Percentiles rank a stretch among this genome's conserved stretches.
phyloP scores from a whole-genome alignment of 2,888 invertebrate species.

The Cephus nigrinus region DNA sequence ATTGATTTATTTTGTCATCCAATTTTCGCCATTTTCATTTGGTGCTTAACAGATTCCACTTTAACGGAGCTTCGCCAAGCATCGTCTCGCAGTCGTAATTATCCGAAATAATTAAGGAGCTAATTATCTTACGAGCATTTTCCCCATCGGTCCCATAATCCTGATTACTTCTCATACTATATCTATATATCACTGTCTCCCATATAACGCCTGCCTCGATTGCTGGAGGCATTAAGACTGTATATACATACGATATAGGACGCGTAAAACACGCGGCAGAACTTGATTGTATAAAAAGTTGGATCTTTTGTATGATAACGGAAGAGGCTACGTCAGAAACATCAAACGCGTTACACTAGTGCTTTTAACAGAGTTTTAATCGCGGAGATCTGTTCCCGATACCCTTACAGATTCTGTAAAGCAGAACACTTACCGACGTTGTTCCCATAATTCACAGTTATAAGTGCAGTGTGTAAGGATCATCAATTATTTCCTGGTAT shows the following conservation, averaged over 20 bases:
- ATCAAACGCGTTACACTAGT: not conserved
- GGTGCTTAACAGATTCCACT: not conserved
- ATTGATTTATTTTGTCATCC: not conserved
- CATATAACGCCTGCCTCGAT: not conserved
- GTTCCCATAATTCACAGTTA: not conserved
- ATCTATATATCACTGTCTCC: not conserved
- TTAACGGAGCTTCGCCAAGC: not conserved
- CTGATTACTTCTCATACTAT: not conserved
- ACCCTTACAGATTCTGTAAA: not conserved
- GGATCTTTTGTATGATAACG: not conserved
- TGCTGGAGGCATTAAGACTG: not conserved
- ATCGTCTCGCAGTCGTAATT: constrained; percentile 18
- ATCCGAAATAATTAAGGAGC: constrained; percentile 18
- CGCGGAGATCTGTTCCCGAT: not conserved
- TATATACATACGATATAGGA: not conserved
- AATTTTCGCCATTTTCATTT: not conserved
- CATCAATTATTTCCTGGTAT: not conserved
- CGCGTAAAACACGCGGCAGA: not conserved
- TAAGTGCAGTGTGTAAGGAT: not conserved
- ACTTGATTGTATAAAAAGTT: not conserved
- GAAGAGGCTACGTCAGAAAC: not conserved
- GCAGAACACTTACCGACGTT: not conserved
- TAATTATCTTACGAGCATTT: constrained; percentile 20
- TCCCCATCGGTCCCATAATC: constrained; percentile 2
- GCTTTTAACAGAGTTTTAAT: not conserved